phyloP scores from a whole-genome alignment of 2,113 vertebrate species.

The Phrynosoma platyrhinos region DNA sequence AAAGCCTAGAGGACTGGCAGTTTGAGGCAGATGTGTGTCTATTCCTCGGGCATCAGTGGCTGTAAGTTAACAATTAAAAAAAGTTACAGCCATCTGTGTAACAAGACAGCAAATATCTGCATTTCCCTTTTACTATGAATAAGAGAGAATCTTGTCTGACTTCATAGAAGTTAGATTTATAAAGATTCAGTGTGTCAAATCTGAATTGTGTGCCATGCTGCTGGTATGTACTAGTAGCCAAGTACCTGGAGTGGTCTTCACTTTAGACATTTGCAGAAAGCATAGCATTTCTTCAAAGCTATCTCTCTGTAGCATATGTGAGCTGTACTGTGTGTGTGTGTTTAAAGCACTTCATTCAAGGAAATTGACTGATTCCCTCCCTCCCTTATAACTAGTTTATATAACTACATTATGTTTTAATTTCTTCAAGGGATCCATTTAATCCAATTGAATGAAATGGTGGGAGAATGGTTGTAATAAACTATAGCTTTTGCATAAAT shows the following conservation, averaged over 20 bases:
- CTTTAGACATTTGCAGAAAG: constrained; percentile 56
- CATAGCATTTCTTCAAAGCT: constrained; percentile 51
- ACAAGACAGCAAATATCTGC: constrained; percentile 72
- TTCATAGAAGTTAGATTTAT: constrained; percentile 70
- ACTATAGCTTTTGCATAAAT: background rate
- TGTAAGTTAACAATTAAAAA: constrained; percentile 76
- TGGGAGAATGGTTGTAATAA: background rate
- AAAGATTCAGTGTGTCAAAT: constrained; percentile 66
- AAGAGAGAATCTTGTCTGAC: constrained; percentile 70
- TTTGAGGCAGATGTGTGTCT: constrained; percentile 76
- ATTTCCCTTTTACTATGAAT: constrained; percentile 70
- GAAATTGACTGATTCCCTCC: constrained; percentile 42
- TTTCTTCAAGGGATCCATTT: background rate
- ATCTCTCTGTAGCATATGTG: constrained; percentile 45
- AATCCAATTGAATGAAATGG: background rate
- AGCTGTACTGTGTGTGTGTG: background rate
- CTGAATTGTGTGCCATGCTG: constrained; percentile 49
- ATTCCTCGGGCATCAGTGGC: constrained; percentile 75
- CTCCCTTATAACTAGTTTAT: background rate
- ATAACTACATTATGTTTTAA: background rate
- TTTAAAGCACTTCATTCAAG: constrained; percentile 35
- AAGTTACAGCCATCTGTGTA: constrained; percentile 77
- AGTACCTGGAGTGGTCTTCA: constrained; percentile 65
- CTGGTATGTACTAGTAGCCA: constrained; percentile 62
- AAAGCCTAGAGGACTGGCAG: constrained; percentile 73